A percentile compares a stretch with the other conserved stretches of the same genome.
These are phyloP conservation scores for Sebastiscus albofasciatus DNA, from an alignment of 2,797 vertebrate genomes.

Conservation along the genomic window DNA sequence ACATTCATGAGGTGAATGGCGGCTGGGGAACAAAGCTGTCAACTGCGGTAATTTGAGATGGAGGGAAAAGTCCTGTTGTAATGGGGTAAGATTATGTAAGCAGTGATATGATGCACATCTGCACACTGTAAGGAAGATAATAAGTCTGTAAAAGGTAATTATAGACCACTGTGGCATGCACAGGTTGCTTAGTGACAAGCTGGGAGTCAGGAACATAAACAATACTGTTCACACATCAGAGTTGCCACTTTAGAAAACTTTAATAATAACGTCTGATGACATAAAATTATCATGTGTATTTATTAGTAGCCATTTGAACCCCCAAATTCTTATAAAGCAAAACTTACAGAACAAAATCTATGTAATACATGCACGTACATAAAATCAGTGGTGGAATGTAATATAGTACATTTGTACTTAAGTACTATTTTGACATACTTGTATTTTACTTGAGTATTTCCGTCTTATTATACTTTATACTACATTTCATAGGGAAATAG, in stretches of 20 bases:
- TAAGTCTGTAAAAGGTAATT: not conserved
- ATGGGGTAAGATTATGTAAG: not conserved
- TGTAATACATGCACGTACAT: too few relatives aligned
- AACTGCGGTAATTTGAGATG: not conserved
- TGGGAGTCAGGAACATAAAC: not conserved
- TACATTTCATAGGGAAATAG: too few relatives aligned
- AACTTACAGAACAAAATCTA: too few relatives aligned
- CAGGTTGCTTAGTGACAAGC: slow-evolving; percentile 19
- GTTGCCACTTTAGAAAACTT: not conserved
- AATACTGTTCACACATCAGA: not conserved
- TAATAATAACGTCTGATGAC: not conserved
- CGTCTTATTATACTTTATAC: too few relatives aligned
- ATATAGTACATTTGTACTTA: too few relatives aligned
- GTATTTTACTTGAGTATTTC: too few relatives aligned
- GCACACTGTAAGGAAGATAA: not conserved
- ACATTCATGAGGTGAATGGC: not conserved
- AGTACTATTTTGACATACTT: too few relatives aligned
- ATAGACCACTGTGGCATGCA: not conserved
- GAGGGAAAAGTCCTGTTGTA: not conserved
- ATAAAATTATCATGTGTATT: not conserved
- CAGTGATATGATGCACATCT: not conserved
- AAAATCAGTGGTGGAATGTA: too few relatives aligned
- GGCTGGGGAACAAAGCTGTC: too few relatives aligned
- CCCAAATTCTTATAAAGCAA: not conserved
- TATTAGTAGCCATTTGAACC: not conserved